Conservation (phyloP, 2,888 invertebrate genomes). For the Diarsia mendica region DNA sequence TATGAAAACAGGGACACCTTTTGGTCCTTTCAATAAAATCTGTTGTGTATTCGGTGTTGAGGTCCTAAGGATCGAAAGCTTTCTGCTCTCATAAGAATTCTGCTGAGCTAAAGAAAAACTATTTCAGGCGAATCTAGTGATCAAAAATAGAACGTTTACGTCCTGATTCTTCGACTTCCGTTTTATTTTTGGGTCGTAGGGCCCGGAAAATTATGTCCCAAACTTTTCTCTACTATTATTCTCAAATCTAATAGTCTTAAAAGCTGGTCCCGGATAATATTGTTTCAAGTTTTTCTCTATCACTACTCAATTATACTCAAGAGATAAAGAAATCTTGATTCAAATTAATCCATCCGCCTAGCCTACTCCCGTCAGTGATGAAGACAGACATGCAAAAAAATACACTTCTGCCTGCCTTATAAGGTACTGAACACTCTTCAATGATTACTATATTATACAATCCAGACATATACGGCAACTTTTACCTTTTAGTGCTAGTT, state of each 20-base stretch:
- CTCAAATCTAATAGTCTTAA: not conserved
- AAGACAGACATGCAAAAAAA: conserved; percentile 32
- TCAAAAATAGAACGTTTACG: not conserved
- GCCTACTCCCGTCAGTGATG: conserved; percentile 19
- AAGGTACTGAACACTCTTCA: conserved; percentile 31
- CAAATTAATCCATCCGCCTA: not conserved
- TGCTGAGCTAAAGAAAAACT: not conserved
- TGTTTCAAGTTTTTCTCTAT: conserved; percentile 1
- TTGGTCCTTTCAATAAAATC: not conserved
- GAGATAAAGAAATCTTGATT: conserved; percentile 11
- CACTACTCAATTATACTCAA: conserved; percentile 1
- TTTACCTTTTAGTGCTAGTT: conserved; percentile 39
- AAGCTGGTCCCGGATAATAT: too few relatives aligned
- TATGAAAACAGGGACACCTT: not conserved
- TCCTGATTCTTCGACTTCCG: not conserved
- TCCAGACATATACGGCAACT: conserved; percentile 29
- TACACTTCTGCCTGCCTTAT: conserved; percentile 6
- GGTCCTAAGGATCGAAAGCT: not conserved
- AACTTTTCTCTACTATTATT: not conserved
- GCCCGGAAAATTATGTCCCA: not conserved
- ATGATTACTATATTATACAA: conserved; percentile 43
- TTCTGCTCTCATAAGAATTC: not conserved
- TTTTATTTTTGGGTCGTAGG: not conserved
- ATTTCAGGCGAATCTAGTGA: not conserved
- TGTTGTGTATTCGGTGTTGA: not conserved